Conservation (phyloP, 2,113 vertebrate genomes). For the Cinclus mexicanus region DNA sequence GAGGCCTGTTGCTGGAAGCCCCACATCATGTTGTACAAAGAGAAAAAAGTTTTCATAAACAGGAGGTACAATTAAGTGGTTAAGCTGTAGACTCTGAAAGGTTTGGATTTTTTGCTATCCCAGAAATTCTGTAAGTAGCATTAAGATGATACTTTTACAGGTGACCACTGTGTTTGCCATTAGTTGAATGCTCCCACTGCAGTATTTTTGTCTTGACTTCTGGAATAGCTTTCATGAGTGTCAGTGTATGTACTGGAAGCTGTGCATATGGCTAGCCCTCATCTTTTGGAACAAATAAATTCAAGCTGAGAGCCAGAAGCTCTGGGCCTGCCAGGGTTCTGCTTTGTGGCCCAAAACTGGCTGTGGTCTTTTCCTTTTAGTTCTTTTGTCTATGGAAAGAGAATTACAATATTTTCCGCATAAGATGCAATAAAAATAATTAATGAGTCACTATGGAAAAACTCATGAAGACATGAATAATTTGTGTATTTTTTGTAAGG, state of each 20-base stretch:
- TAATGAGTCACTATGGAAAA: conserved; percentile 31
- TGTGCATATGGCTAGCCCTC: neutral
- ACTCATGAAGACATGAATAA: conserved; percentile 4
- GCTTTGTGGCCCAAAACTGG: neutral
- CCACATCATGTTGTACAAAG: neutral
- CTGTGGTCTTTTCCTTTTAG: neutral
- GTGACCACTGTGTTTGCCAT: neutral
- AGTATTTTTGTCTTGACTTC: neutral
- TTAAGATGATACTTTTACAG: neutral
- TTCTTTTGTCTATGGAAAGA: neutral
- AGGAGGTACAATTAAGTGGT: neutral
- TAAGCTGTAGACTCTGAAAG: neutral
- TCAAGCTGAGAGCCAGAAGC: neutral
- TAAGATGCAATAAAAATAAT: conserved; percentile 29
- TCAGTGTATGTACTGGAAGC: neutral
- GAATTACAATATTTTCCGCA: neutral
- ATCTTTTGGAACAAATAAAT: neutral
- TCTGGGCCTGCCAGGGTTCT: neutral
- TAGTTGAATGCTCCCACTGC: neutral
- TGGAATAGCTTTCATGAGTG: neutral
- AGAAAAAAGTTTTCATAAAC: neutral
- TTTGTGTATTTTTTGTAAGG: conserved; percentile 10
- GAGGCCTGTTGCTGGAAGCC: neutral
- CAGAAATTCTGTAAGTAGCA: neutral
- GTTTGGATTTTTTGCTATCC: neutral